phyloP scores from a whole-genome alignment of 2,888 invertebrate species.

The Chrysolina oricalcia region DNA sequence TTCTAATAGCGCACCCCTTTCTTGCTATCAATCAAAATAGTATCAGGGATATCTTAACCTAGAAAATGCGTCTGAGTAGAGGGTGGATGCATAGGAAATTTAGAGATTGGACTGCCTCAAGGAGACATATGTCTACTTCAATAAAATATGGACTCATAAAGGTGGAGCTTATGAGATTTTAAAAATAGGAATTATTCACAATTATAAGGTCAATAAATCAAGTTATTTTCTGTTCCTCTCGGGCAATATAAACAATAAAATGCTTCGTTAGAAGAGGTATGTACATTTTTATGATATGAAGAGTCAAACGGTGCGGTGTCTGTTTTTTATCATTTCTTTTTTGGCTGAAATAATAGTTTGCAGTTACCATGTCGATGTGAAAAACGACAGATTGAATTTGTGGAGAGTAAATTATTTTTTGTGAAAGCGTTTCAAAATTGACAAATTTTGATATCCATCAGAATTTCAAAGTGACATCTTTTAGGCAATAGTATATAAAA shows the following conservation, averaged over 20 bases:
- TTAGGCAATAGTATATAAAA: too few species aligned
- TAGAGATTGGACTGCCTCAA: conserved; percentile 45
- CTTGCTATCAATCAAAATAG: conserved; percentile 43
- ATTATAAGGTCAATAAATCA: conserved; percentile 37
- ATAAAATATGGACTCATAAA: conserved; percentile 65
- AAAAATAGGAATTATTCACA: conserved; percentile 40
- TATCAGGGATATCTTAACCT: conserved; percentile 44
- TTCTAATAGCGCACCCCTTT: conserved; percentile 42
- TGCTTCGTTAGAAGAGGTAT: neutral
- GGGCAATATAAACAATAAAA: conserved; percentile 2
- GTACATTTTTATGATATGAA: neutral
- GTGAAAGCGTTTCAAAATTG: too few species aligned
- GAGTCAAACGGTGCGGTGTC: too few species aligned
- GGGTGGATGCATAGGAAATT: conserved; percentile 37
- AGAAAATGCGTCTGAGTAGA: conserved; percentile 6
- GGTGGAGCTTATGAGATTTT: conserved; percentile 50
- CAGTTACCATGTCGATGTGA: too few species aligned
- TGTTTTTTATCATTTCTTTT: too few species aligned
- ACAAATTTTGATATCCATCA: too few species aligned
- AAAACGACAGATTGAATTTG: too few species aligned
- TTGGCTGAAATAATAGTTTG: neutral
- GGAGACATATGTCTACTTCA: conserved; percentile 56
- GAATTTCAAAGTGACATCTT: too few species aligned
- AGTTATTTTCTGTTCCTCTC: conserved; percentile 4
- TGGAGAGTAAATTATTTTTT: too few species aligned